Base-by-base conservation (phyloP, 2,888 invertebrate genomes). In the Lissocephala sabroskyi region DNA sequence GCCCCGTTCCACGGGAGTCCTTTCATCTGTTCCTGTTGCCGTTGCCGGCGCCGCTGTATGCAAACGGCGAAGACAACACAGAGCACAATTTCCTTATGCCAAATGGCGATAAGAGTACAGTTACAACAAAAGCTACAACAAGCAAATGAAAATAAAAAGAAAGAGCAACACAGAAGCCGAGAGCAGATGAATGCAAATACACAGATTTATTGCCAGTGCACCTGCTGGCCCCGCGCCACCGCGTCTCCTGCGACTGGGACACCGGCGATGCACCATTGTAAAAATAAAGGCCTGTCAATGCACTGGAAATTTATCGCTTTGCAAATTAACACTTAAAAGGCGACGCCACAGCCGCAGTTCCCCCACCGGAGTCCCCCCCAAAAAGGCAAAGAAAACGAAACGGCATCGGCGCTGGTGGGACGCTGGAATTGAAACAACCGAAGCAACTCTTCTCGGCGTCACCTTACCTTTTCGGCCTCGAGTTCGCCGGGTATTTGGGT, bases 401-500 rank as follows among this genome's bases (percentile, higher is more conserved):
- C 39, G 19, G 16, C 10, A 17, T 35, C 30, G n/a, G n/a, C 10
- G 10, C 30, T 3, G 30, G 3, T 30, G n/a, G 9, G n/a, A n/a
- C 3, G 7, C 23, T 5, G 23, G 23, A 23, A 23, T n/a, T n/a
- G n/a, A n/a, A n/a, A n/a, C n/a, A 23, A 23, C 23, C 23, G 23
- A 23, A 23, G 7, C 23, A 23, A 7, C 3, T 23, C 23, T 23
- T n/a, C 14, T 33, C 11, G 14, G 16, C 16, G 14, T 17, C 16
- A 23, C 80, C 85, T 86, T 86, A 95, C 95, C 76, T 95, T 92
- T 82, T 93, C 91, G 11, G 92, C 90, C 49, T 93, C 90, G 26
- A 96, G 85, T 43, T 91, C 92, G 26, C 94, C 95, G 6, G 96
- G 96, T 65, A 96, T 93, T 53, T 89, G 82, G 3, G 95, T 96